Evolutionary conservation across 2,888 invertebrate species (phyloP).

Genomic region (Euclidia mi): DNA sequence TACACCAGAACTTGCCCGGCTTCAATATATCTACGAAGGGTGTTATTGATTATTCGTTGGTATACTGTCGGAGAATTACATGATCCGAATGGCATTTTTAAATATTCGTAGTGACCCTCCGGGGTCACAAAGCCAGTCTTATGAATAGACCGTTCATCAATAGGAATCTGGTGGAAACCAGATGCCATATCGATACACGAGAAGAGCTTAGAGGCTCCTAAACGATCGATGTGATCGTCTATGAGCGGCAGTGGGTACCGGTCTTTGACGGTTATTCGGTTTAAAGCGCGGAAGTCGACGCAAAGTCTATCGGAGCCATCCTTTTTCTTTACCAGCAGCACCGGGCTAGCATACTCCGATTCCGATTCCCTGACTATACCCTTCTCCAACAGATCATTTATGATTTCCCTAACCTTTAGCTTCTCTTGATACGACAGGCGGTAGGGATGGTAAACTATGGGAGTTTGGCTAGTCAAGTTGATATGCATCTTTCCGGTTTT

Average conservation of each 20-base stretch:
- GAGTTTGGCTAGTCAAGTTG: background rate
- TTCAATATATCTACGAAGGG: background rate
- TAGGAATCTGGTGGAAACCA: slow-evolving; percentile 9
- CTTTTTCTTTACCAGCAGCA: slow-evolving; percentile 11
- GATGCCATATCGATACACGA: slow-evolving; percentile 7
- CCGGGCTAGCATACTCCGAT: slow-evolving; percentile 8
- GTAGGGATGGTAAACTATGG: slow-evolving; percentile 1
- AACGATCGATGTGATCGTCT: slow-evolving; percentile 5
- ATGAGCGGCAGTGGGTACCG: slow-evolving; percentile 1
- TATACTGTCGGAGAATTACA: slow-evolving; percentile 1
- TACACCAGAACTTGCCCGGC: too few species aligned
- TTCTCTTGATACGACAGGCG: slow-evolving; percentile 5
- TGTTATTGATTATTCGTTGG: slow-evolving; percentile 3
- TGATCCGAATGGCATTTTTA: slow-evolving; percentile 11
- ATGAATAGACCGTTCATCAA: too few species aligned
- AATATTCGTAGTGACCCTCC: slow-evolving; percentile 5
- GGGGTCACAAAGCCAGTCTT: too few species aligned
- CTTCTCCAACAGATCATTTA: background rate
- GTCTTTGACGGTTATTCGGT: too few species aligned
- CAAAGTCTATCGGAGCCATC: background rate
- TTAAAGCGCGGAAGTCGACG: too few species aligned
- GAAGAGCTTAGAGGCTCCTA: background rate
- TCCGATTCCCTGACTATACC: slow-evolving; percentile 5
- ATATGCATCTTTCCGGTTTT: slow-evolving; percentile 1
- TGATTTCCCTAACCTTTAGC: slow-evolving; percentile 5